Evolutionary conservation across 2,797 vertebrate species (phyloP).

Genomic region (Microctenopoma steveboyesi): DNA sequence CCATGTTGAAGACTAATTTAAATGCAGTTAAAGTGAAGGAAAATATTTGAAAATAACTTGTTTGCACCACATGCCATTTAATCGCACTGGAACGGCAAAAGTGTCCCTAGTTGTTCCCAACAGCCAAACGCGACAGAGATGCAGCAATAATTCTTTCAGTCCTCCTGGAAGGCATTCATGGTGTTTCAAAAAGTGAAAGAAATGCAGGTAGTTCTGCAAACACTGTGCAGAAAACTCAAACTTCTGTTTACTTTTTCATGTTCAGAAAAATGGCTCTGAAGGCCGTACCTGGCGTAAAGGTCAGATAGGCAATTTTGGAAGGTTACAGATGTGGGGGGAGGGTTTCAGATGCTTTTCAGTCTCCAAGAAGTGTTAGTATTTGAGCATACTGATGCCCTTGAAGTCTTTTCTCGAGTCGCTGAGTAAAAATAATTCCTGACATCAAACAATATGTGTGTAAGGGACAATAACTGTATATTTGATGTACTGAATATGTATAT

Average conservation of each 20-base stretch:
- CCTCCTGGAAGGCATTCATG: not conserved
- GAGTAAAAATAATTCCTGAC: constrained; percentile 22
- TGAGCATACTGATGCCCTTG: not conserved
- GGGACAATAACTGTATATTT: not conserved
- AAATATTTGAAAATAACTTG: not conserved
- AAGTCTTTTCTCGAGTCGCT: constrained; percentile 15
- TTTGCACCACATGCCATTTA: not conserved
- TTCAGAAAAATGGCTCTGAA: not conserved
- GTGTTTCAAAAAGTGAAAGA: not conserved
- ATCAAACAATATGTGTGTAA: constrained; percentile 15
- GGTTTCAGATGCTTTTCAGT: constrained; percentile 1
- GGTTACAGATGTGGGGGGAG: not conserved
- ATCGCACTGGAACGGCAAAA: not conserved
- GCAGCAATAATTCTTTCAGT: too few species aligned
- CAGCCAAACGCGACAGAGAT: too few species aligned
- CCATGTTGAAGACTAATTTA: not conserved
- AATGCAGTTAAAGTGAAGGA: not conserved
- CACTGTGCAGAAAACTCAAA: not conserved
- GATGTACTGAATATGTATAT: constrained; percentile 1
- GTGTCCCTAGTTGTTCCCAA: too few species aligned
- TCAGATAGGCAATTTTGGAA: not conserved
- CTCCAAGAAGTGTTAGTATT: constrained; percentile 25
- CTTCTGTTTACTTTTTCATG: not conserved
- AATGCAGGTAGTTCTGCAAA: not conserved
- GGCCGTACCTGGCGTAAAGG: not conserved